Conservation (phyloP, 2,888 invertebrate genomes). For the Hoplodrina ambigua region DNA sequence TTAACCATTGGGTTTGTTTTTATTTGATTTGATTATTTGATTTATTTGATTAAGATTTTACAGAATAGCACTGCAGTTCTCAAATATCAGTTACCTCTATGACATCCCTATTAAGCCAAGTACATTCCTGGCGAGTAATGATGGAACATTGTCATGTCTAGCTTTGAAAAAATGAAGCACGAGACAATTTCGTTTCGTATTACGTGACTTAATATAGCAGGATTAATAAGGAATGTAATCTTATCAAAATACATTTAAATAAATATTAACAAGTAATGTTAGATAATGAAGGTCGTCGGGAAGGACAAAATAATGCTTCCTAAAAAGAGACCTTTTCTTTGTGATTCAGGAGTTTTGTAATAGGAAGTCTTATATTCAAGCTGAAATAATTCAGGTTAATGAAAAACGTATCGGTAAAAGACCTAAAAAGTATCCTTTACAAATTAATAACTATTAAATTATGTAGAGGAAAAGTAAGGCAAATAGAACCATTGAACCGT, state of each 20-base stretch:
- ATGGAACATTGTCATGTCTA: constrained; percentile 6
- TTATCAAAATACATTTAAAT: background rate
- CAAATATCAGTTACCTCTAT: background rate
- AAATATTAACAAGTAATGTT: background rate
- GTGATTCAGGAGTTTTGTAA: constrained; percentile 6
- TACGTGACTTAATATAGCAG: constrained; percentile 1
- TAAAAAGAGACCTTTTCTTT: constrained; percentile 3
- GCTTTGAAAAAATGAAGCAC: constrained; percentile 27
- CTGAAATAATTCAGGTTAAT: background rate
- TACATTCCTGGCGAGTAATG: constrained; percentile 15
- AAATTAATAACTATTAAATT: background rate
- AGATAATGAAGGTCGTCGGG: constrained; percentile 1
- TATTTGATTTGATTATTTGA: too few species aligned
- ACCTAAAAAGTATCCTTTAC: constrained; percentile 1
- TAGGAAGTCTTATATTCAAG: background rate
- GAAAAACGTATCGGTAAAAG: background rate
- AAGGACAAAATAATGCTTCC: background rate
- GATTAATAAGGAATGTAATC: constrained; percentile 6
- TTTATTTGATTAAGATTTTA: too few species aligned
- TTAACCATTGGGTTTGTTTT: too few species aligned
- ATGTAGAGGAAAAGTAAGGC: background rate
- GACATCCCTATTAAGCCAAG: constrained; percentile 4
- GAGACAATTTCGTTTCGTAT: background rate
- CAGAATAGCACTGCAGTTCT: too few species aligned
- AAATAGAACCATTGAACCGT: too few species aligned